Percentiles rank a stretch among this genome's conserved stretches.
phyloP scores from a whole-genome alignment of 1,140 invertebrate species.

The Anastatus disparis region DNA sequence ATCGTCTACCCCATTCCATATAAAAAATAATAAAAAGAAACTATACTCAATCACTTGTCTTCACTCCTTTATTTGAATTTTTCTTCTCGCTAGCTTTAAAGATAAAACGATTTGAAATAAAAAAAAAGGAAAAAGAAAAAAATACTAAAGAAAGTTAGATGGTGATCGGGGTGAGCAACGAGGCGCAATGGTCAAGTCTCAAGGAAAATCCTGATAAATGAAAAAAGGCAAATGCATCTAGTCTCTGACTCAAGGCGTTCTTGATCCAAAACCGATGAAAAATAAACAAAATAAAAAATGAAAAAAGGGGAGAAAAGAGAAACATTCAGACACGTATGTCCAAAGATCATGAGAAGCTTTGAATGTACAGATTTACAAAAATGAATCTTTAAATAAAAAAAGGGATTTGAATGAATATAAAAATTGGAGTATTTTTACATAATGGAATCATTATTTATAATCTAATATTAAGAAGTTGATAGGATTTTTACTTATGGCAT shows the following conservation, averaged over 20 bases:
- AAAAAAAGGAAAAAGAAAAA: conserved; percentile 22
- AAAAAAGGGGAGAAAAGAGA: neutral
- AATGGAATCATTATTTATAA: too few species aligned
- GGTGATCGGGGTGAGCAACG: conserved; percentile 12
- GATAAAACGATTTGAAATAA: conserved; percentile 34
- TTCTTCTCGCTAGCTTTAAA: neutral
- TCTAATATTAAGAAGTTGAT: too few species aligned
- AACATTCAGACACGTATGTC: neutral
- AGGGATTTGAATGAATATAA: neutral
- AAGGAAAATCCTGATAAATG: conserved; percentile 40
- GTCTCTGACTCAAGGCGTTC: neutral
- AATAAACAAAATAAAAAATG: neutral
- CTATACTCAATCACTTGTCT: conserved; percentile 28
- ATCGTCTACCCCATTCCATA: neutral
- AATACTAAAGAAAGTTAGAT: neutral
- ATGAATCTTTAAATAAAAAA: neutral
- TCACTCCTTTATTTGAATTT: conserved; percentile 38
- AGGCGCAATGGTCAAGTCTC: conserved; percentile 30
- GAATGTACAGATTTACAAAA: neutral
- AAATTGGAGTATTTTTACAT: too few species aligned
- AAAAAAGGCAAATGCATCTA: conserved; percentile 23
- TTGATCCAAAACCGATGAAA: conserved; percentile 10
- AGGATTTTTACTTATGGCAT: too few species aligned
- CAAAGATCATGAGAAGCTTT: neutral
- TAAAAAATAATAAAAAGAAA: neutral